phyloP scores from a whole-genome alignment of 2,797 vertebrate genomes.

The Parauchenoglanis punctatus region DNA sequence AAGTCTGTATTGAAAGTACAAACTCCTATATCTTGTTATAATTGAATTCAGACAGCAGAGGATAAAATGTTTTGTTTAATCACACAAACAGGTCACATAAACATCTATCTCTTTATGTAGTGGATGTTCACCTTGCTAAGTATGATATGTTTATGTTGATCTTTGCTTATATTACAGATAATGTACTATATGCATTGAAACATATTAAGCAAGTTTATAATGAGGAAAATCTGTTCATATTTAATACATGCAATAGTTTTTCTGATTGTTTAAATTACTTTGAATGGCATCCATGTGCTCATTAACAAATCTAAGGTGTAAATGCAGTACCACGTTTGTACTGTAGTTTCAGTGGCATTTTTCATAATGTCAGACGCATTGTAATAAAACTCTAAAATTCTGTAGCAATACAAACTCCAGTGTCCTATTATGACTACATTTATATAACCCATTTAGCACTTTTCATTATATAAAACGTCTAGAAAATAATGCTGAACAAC shows the following conservation, averaged over 20 bases:
- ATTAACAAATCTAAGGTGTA: no score
- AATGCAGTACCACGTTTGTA: not conserved
- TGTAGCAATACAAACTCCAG: not conserved
- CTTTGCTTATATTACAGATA: constrained; percentile 40
- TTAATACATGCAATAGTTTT: not conserved
- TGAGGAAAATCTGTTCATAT: not conserved
- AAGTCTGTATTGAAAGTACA: not conserved
- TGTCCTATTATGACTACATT: not conserved
- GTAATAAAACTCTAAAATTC: not conserved
- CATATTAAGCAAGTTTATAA: not conserved
- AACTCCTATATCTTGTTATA: constrained; percentile 60
- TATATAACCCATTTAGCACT: constrained; percentile 19
- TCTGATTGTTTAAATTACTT: not conserved
- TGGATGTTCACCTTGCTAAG: not conserved
- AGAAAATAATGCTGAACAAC: not conserved
- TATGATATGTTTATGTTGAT: not conserved
- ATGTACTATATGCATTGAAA: not conserved
- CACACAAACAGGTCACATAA: not conserved
- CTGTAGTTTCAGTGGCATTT: not conserved
- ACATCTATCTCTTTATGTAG: not conserved
- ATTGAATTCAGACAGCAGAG: constrained; percentile 40
- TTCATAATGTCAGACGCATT: not conserved
- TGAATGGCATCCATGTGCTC: not conserved
- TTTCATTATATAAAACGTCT: not conserved
- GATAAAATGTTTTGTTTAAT: not conserved